Percentiles rank a stretch among this genome's conserved stretches.
Conservation (phyloP, 2,888 invertebrate species). For the Siphlonurus alternatus region DNA sequence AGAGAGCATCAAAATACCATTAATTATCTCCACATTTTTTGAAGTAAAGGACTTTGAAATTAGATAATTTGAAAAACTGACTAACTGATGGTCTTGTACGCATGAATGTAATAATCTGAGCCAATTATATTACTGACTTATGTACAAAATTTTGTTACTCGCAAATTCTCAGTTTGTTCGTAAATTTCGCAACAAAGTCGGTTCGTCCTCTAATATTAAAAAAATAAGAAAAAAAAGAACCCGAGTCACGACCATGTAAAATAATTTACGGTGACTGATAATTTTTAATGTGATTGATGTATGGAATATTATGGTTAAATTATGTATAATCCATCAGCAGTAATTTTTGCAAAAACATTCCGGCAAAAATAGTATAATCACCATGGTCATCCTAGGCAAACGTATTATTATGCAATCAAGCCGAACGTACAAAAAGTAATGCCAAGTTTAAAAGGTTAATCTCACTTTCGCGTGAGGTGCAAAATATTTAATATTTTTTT, state of each 20-base stretch:
- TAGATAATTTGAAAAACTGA: too few species aligned
- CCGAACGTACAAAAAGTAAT: background rate
- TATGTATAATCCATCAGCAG: background rate
- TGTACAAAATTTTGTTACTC: too few species aligned
- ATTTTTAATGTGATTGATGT: background rate
- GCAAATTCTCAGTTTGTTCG: too few species aligned
- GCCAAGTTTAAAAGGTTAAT: background rate
- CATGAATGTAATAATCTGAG: too few species aligned
- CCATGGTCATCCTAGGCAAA: background rate
- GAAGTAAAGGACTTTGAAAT: too few species aligned
- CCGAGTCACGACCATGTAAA: background rate
- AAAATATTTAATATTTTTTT: too few species aligned
- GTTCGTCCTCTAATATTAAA: too few species aligned
- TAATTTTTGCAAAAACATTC: background rate
- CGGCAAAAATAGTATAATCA: background rate
- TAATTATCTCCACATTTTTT: too few species aligned
- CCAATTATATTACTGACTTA: too few species aligned
- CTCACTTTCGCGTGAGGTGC: background rate
- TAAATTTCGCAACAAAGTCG: too few species aligned
- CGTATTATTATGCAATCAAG: background rate
- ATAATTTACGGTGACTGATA: background rate
- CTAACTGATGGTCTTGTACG: too few species aligned
- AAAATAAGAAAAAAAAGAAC: background rate
- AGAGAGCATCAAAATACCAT: too few species aligned
- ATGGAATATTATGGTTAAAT: background rate